These are phyloP conservation scores for Bombus waltoni DNA, from an alignment of 1,140 invertebrate genomes.

Conservation along the genomic window DNA sequence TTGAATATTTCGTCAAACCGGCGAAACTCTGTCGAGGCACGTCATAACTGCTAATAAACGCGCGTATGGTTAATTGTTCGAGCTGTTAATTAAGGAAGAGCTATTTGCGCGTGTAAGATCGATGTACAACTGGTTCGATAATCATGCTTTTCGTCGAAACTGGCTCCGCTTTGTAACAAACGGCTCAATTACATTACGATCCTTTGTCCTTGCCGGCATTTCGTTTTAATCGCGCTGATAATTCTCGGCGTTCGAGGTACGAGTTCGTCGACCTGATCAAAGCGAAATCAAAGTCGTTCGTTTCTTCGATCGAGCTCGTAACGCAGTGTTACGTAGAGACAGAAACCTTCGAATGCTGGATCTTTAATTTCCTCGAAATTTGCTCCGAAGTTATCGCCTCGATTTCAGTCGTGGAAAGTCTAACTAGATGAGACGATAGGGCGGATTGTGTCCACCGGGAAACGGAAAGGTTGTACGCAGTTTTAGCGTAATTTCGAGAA, in stretches of 20 bases:
- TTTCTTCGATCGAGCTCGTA: not conserved
- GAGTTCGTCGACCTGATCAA: conserved; percentile 12
- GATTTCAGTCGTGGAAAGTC: not conserved
- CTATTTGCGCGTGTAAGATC: not conserved
- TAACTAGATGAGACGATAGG: not conserved
- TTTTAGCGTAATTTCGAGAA: conserved; percentile 25
- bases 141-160: too few species aligned
- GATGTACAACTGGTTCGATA: not conserved
- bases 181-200: conserved; percentile 8
- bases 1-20: not conserved
- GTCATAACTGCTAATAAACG: not conserved
- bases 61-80: not conserved
- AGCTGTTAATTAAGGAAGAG: not conserved
- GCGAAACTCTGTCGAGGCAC: not conserved
- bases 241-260: not conserved
- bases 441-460: not conserved
- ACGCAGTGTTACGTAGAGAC: not conserved
- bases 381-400: not conserved
- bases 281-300: conserved; percentile 2
- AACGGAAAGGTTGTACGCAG: not conserved
- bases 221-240: conserved; percentile 9
- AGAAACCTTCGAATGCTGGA: not conserved
- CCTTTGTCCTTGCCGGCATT: not conserved
- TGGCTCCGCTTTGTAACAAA: not conserved
- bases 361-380: not conserved